Evolutionary conservation across 2,113 vertebrate species (phyloP), one percentile per base, ranked within the genome.

Genomic region (Serilophus lunatus): DNA sequence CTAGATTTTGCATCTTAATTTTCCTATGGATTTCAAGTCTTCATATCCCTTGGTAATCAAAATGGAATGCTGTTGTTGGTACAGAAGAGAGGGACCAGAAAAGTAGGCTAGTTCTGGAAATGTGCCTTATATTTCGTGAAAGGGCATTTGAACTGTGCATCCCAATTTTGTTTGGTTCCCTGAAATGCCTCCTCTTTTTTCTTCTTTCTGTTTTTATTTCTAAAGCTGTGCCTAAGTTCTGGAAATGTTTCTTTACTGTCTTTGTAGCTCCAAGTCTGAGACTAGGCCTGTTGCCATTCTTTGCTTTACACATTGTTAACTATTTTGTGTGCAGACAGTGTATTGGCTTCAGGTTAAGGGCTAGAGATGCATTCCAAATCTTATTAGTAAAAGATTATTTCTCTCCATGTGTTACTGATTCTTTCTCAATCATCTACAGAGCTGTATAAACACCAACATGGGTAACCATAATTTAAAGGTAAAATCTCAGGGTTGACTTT

Each of bases 381-480:
- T 64, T 68, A 42, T 29, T 68, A 79, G 57, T 76, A 84, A 64
- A 91, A 93, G 10, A 66, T 86, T 61, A n/a, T 92, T 93, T 95
- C 49, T 92, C 16, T 28, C 53, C 78, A 69, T 61, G 18, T 95
- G 74, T 61, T 93, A 47, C 10, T 93, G 83, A 93, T 95, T 91
- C 49, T 79, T 88, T 95, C 84, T 90, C 78, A 85, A 3, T 92
- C 64, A 71, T 84, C 31, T 60, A 57, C 53, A 66, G 40, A 83
- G 31, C 65, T 89, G 31, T 75, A 44, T 75, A 83, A 95, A 94
- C 83, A 88, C 77, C 60, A 88, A 54, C 33, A 56, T 36, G 47
- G 6, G 33, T 61, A 77, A 70, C 59, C 45, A 3, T 83, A 81
- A 86, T 68, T 83, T 86, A 66, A 92, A 65, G 47, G 80, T 75